These are phyloP conservation scores for Phyllotis vaccarum DNA, from an alignment of 2,797 vertebrate species.

Conservation along the genomic window DNA sequence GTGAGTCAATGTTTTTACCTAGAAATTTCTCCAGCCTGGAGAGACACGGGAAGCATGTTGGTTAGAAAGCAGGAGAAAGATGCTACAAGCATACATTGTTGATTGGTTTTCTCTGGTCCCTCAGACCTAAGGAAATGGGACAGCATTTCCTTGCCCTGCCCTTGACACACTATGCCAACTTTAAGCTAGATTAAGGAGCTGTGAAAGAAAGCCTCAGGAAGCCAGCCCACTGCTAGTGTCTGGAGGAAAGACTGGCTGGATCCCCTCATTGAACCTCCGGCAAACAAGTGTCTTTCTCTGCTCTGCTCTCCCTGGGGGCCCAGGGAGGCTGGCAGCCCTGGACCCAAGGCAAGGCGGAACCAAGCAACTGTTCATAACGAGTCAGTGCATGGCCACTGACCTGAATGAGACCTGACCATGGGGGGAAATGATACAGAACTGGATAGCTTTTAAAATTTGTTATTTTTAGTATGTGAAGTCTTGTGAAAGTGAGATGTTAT, in stretches of 20 bases:
- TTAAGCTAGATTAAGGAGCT: not conserved
- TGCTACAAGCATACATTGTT: not conserved
- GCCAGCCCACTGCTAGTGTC: slow-evolving; percentile 9
- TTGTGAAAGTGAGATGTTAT: slow-evolving; percentile 70
- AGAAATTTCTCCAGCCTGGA: not conserved
- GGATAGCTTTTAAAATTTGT: slow-evolving; percentile 43
- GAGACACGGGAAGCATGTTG: not conserved
- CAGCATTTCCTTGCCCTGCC: slow-evolving; percentile 39
- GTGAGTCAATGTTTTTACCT: not conserved
- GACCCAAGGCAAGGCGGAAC: slow-evolving; percentile 68
- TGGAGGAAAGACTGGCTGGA: not conserved
- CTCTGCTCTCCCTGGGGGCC: not conserved
- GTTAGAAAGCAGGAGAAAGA: not conserved
- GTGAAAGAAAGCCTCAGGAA: slow-evolving; percentile 30
- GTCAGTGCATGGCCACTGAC: slow-evolving; percentile 73
- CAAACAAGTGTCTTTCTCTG: slow-evolving; percentile 44
- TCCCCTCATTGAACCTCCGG: not conserved
- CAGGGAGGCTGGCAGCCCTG: slow-evolving; percentile 66
- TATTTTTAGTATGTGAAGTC: slow-evolving; percentile 76
- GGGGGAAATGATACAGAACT: slow-evolving; percentile 67
- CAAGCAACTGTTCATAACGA: slow-evolving; percentile 73
- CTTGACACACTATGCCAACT: slow-evolving; percentile 20
- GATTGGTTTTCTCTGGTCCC: not conserved
- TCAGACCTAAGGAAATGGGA: not conserved
- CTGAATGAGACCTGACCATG: slow-evolving; percentile 74